Base-by-base conservation (phyloP, 2,888 invertebrate genomes). In the Amphimallon solstitiale region DNA sequence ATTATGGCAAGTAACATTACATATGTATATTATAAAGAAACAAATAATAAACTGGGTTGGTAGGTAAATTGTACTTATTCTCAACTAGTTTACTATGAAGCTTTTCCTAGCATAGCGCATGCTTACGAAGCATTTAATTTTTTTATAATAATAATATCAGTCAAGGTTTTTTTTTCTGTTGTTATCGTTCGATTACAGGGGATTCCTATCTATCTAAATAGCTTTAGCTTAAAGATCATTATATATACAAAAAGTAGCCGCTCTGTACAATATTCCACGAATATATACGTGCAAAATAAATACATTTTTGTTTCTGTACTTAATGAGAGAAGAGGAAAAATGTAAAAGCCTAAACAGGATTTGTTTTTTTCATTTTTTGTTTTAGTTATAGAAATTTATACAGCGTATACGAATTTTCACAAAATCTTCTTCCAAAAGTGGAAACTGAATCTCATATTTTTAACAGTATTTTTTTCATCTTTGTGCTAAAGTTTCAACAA, bases 41-140 rank as follows among this genome's bases (percentile, higher is more conserved):
- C 38, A 54, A 56, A 43, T 56, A 56, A 40, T 51, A 51, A 56
- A 21, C 38, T 43, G 43, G 15, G 43, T 23, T 74, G 76, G 74
- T 78, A 75, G n/a, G n/a, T n/a, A n/a, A n/a, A 74, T 79, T 79
- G 78, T 79, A 79, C 79, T 78, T 75, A 73, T 75, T 70, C 60
- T 46, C 59, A 68, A 67, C 65, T 69, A 67, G 68, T 69, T 67
- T 63, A 62, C 67, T 68, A 71, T 64, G 63, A 71, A 71, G 71
- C 71, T 65, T 65, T 69, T 68, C 69, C 67, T 69, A 68, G 67
- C 69, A 62, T 65, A 61, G 65, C 56, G 56, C 63, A 62, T 61
- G 62, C 62, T 66, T 59, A 68, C 63, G 54, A 69, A 69, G 66
- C 69, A 64, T 65, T 65, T 43, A 59, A 59, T 59, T 29, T n/a